phyloP scores from a whole-genome alignment of 2,888 invertebrate species.

The Marasmarcha lunaedactyla region DNA sequence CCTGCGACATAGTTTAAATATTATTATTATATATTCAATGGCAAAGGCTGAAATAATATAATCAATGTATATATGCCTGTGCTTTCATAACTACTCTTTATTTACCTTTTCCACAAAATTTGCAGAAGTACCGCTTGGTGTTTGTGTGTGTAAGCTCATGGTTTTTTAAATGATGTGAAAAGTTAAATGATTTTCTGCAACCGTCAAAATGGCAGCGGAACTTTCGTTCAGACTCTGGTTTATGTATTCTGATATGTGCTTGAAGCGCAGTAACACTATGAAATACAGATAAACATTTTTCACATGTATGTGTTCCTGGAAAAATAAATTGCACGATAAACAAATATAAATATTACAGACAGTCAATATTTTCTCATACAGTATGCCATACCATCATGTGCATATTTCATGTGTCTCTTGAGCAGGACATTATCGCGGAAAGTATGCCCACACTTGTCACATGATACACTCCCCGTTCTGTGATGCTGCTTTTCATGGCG shows the following conservation, averaged over 20 bases:
- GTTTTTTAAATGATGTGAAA: constrained; percentile 51
- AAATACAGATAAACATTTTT: constrained; percentile 38
- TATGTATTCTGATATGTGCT: constrained; percentile 46
- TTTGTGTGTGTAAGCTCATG: constrained; percentile 55
- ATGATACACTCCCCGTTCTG: constrained; percentile 38
- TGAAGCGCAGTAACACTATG: constrained; percentile 43
- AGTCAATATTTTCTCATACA: background rate
- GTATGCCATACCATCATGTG: constrained; percentile 54
- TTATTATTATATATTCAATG: background rate
- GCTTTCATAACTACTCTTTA: too few relatives aligned
- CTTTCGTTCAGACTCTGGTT: constrained; percentile 35
- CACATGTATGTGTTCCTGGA: constrained; percentile 41
- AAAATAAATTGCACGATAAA: constrained; percentile 11
- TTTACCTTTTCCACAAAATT: constrained; percentile 50
- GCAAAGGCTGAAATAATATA: background rate
- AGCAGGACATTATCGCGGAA: constrained; percentile 50
- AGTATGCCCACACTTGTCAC: constrained; percentile 36
- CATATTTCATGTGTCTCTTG: constrained; percentile 49
- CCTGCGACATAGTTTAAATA: constrained; percentile 23
- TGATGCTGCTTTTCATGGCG: constrained; percentile 56
- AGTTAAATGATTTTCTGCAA: constrained; percentile 54
- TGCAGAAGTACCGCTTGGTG: constrained; percentile 44
- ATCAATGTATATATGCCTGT: background rate
- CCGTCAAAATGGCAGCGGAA: constrained; percentile 37
- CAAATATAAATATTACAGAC: background rate